Evolutionary conservation across 1,140 invertebrate genomes (phyloP).

Genomic region (Leptonema lineaticorne): DNA sequence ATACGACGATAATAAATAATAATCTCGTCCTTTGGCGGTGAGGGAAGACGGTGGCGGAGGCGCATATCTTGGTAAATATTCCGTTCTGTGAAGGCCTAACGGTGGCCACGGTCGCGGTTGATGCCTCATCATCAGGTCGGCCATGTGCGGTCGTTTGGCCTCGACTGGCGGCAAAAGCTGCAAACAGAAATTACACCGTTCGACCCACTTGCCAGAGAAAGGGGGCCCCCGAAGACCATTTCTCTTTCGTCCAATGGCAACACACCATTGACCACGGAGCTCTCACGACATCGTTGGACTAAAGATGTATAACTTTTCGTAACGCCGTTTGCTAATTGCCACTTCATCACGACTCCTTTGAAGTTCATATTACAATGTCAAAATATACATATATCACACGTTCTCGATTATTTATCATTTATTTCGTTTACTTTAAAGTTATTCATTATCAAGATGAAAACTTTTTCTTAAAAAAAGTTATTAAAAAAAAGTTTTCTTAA

Average conservation of each 20-base stretch:
- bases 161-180: constrained; percentile 48
- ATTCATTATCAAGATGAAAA: too few species aligned
- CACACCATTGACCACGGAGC: background rate
- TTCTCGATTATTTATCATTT: too few species aligned
- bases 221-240: background rate
- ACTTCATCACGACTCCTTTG: too few species aligned
- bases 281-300: background rate
- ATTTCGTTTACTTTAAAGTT: too few species aligned
- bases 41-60: constrained; percentile 60
- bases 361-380: too few species aligned
- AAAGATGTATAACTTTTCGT: too few species aligned
- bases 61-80: constrained; percentile 45
- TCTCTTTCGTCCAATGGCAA: background rate
- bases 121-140: constrained; percentile 53
- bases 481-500: too few species aligned
- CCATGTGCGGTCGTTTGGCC: constrained; percentile 48
- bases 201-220: constrained; percentile 17
- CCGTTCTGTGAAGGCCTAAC: constrained; percentile 41
- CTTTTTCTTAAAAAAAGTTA: too few species aligned
- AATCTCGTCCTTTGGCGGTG: constrained; percentile 64
- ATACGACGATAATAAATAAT: constrained; percentile 68
- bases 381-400: too few species aligned
- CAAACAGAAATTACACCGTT: constrained; percentile 40
- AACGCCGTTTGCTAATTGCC: too few species aligned
- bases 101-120: constrained; percentile 42